Evolutionary conservation across 2,113 vertebrate genomes (phyloP), one percentile per base, ranked within the genome.

Genomic region (Siniperca knerii): DNA sequence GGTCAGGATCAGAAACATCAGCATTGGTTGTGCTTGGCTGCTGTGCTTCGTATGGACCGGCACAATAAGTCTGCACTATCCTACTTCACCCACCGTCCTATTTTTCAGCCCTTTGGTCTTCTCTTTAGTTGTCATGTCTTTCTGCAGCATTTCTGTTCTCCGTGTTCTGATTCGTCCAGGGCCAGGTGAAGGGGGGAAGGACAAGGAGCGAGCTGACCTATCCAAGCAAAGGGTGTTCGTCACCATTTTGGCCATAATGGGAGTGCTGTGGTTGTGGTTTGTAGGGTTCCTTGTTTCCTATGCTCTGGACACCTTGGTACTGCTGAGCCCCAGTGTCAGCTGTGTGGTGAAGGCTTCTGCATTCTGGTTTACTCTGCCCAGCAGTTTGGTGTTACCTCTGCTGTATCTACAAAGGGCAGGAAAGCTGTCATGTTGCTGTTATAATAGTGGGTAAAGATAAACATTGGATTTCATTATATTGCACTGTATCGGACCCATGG

Each of bases 71-170:
- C 6, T 54, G 20, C 1, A 21, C 2, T 21, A 8, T 2, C 0
- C 52, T 21, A 8, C 2, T 20, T 8, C 6, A 20, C 18, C 20
- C 6, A 8, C 7, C 52, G 0, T 54, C 18, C 52, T 10, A 33
- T 8, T 35, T 1, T 18, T 35, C 25, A 0, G 16, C 8, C 2
- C 2, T 13, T 0, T n/a, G 7, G 2, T 54, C 18, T 10, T 48
- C 7, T 16, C 18, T 23, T 25, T 42, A 21, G 0, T 29, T 10
- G 18, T 23, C 0, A 44, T 86, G 16, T 48, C 57, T 5, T 80
- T 87, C 58, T 88, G 78, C 75, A 78, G 82, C 48, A 3, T 58
- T 18, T 82, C 64, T 2, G 78, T 88, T 44, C 75, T 88, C 57
- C 2, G 20, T 5, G 25, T 7, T 25, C 25, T 88, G 74, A 37